Base-by-base conservation (phyloP, 64 coral and sea anemone species). In the Pachyseris speciosa region DNA sequence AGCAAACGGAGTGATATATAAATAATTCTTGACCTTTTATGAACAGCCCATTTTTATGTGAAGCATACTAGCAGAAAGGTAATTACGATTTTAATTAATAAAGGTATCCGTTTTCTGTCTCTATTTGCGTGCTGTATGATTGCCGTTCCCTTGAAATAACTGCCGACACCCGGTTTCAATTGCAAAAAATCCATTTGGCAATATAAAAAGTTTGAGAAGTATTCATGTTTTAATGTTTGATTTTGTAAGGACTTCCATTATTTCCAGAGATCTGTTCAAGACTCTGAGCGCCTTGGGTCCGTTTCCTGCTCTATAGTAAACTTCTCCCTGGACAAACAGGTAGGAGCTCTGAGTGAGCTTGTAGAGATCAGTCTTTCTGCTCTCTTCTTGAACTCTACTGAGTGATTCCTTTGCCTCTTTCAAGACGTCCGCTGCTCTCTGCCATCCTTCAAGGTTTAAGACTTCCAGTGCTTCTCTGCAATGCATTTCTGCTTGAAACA, bases 201-300 rank as follows among this genome's bases (percentile, higher is more conserved):
- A n/a, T n/a, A n/a, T n/a, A n/a, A n/a, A n/a, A n/a, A n/a, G n/a
- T n/a, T n/a, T n/a, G n/a, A n/a, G n/a, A n/a, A n/a, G n/a, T n/a
- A n/a, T n/a, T n/a, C n/a, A n/a, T n/a, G n/a, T n/a, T n/a, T n/a
- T n/a, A n/a, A n/a, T n/a, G n/a, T n/a, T n/a, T n/a, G n/a, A n/a
- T n/a, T n/a, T n/a, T n/a, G n/a, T n/a, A n/a, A 57, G 47, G 22
- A 48, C 61, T 30, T 90, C 44, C 77, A 64, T 80, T 69, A 69
- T 90, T 15, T 69, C 25, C 1, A 90, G 47, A 5, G 74, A 65
- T 27, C n/a, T 33, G 10, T 44, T 55, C 9, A 30, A 90, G 4
- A 36, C 19, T 57, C 30, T 77, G 15, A 76, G 38, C 22, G 59
- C 42, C 31, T 48, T 80, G 30, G 45, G 29, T 32, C 17, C 42